Base-by-base conservation (phyloP, 2,797 vertebrate genomes). In the Anniella stebbinsi region DNA sequence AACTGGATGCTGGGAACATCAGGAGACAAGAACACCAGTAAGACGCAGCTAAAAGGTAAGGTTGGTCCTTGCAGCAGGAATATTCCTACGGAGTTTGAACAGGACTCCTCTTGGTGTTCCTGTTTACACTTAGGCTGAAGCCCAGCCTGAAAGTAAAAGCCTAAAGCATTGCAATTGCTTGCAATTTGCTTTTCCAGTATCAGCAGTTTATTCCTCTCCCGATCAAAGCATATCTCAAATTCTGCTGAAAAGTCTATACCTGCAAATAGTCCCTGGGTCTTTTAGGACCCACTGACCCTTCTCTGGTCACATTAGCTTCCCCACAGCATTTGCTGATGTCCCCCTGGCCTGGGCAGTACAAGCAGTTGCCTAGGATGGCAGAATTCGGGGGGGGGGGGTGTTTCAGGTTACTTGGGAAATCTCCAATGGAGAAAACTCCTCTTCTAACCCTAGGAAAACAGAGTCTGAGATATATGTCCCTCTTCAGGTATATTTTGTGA, bases 41-140 rank as follows among this genome's bases (percentile, higher is more conserved):
- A 81, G 91, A 90, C 81, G 48, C 82, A 84, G 30, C 23, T 25
- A n/a, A 83, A 73, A 84, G 54, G 72, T 91, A 93, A 88, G 89
- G n/a, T 77, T 78, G 0, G 33, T 30, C 87, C 15, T 66, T 87
- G 73, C 23, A 84, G 90, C 91, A 3, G 1, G 85, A 93, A 54
- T 66, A 80, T 36, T 45, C 36, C 88, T 15, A 3, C 63, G 11
- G n/a, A 54, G 45, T 38, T 57, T 30, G 77, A 18, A 11, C n/a
- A 38, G 45, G 12, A 36, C 3, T 28, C 36, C 36, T 81, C 77
- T 54, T 21, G 51, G 21, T 13, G 3, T 11, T 72, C 72, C 18
- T 76, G n/a, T n/a, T 33, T 0, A 33, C 9, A 6, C 25, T 18
- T 21, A 21, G 15, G 36, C 36, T 33, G 2, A 45, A 41, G 33